These are phyloP conservation scores for Dorcus hopei DNA, from an alignment of 2,888 invertebrate species.

Conservation along the genomic window DNA sequence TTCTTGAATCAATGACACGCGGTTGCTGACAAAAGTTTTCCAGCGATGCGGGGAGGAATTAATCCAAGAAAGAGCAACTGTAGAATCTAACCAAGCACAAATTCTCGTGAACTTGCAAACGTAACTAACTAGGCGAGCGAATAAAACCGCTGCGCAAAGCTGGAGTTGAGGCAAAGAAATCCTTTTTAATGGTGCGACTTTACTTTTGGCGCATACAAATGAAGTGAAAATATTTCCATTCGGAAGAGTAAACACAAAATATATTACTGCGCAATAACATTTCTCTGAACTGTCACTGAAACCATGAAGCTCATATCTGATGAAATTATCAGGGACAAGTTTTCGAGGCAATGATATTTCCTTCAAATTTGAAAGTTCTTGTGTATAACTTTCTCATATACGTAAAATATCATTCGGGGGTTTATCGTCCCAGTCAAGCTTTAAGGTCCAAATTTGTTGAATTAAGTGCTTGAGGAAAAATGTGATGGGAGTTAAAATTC, in stretches of 20 bases:
- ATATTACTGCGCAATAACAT: constrained; percentile 10
- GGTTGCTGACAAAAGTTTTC: too few relatives aligned
- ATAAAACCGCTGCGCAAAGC: constrained; percentile 10
- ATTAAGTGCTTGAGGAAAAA: too few relatives aligned
- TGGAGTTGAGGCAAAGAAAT: constrained; percentile 10
- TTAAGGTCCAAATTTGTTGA: neutral
- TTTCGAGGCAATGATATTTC: neutral
- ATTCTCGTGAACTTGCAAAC: neutral
- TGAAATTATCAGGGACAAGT: neutral
- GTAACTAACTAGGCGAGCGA: neutral
- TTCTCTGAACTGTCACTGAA: constrained; percentile 10
- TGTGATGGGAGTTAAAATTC: too few relatives aligned
- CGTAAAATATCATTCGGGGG: neutral
- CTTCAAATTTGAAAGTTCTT: too few relatives aligned
- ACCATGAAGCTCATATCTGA: constrained; percentile 3
- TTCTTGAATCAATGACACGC: too few relatives aligned
- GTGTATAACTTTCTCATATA: neutral
- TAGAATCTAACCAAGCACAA: constrained; percentile 19
- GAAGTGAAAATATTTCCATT: neutral
- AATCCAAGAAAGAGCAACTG: constrained; percentile 17
- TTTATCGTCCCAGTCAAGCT: constrained; percentile 10
- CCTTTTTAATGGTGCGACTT: constrained; percentile 12
- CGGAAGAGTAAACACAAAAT: neutral
- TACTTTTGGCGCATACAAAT: constrained; percentile 10
- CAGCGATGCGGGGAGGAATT: constrained; percentile 6